Evolutionary conservation across 1,140 invertebrate genomes (phyloP), one percentile per base, ranked within the genome.

Genomic region (Campodea augens): DNA sequence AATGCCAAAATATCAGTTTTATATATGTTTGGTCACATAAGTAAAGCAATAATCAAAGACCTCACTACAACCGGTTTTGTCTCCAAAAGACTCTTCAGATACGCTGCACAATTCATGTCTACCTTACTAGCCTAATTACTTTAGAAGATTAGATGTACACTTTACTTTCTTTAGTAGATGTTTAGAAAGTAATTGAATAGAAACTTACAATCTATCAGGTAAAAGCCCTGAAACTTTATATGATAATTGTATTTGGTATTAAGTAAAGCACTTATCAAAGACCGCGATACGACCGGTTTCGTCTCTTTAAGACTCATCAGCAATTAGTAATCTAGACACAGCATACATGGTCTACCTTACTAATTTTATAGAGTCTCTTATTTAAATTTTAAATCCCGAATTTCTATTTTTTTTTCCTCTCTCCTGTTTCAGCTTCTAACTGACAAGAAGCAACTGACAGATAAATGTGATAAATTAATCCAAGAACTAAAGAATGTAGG

Each of bases 381-480:
- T n/a, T 10, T 10, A 15, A 7, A 32, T 32, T 32, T 7, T 10
- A 32, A 15, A 13, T n/a, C 20, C 13, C 19, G 13, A n/a, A 36
- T 12, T 40, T 40, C 13, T 40, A 2, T n/a, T 20, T 40, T 13
- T 22, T n/a, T 0, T 3, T 41, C 4, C n/a, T 41, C n/a, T 41
- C 4, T 41, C 7, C 22, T 41, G 4, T 24, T 53, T 1, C 44
- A 68, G 57, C 51, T 79, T 27, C 68, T 79, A 2, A 62, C 65
- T 7, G 78, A 81, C 49, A 81, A 81, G 52, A 73, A 69, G 24
- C 58, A 66, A 0, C 56, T 79, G 13, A 75, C 69, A 43, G 72
- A 77, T 41, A 76, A 77, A 57, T 77, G 75, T 41, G 71, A 77
- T 36, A 62, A 63, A 1, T 55, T 78, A 10, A 55, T 64, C 0